Evolutionary conservation across 2,888 invertebrate species (phyloP).

Genomic region (Ametastegia equiseti): DNA sequence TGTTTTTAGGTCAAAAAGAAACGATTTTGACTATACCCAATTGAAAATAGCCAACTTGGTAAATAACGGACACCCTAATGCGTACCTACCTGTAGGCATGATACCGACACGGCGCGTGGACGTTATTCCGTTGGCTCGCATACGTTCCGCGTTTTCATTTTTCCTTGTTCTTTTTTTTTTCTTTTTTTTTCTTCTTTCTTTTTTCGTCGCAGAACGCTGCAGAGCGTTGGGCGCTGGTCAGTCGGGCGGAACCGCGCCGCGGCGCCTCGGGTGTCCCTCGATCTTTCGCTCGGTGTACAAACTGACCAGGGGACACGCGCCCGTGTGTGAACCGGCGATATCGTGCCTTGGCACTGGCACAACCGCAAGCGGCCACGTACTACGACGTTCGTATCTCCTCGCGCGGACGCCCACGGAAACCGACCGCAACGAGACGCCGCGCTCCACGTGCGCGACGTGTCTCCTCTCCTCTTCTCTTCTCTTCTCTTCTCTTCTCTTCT

Average conservation of each 20-base stretch:
- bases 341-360: not conserved
- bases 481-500: not conserved
- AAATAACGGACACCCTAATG: no score
- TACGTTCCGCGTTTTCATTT: conserved; percentile 3
- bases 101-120: conserved; percentile 16
- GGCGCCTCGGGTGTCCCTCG: conserved; percentile 36
- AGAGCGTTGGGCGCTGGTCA: not conserved
- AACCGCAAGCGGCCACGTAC: conserved; percentile 35
- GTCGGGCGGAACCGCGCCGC: conserved; percentile 22
- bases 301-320: not conserved
- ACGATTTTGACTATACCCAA: no score
- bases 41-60: no score
- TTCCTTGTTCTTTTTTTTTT: not conserved
- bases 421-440: conserved; percentile 38
- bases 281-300: not conserved
- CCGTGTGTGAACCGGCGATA: no score
- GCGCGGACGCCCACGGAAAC: conserved; percentile 12
- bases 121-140: conserved; percentile 30
- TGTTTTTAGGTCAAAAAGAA: no score
- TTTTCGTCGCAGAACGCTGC: no score
- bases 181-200: not conserved
- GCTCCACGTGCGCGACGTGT: conserved; percentile 33
- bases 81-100: conserved; percentile 57
- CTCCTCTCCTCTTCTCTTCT: not conserved
- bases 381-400: not conserved